Conservation (phyloP, 2,888 invertebrate genomes). For the Drosophila lutescens region DNA sequence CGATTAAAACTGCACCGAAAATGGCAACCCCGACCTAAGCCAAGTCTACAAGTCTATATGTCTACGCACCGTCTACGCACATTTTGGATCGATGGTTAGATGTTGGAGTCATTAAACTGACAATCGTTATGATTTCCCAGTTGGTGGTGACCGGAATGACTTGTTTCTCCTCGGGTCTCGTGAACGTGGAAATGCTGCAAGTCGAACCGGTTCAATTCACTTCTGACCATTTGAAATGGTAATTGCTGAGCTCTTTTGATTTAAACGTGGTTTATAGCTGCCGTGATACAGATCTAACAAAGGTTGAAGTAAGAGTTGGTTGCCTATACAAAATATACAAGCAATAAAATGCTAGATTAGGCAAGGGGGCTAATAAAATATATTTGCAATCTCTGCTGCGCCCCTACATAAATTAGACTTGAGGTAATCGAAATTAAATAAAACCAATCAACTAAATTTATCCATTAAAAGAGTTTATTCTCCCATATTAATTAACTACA, state of each 20-base stretch:
- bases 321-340: neutral
- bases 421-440: neutral
- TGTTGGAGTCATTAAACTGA: slow-evolving; percentile 60
- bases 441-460: neutral
- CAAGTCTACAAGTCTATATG: slow-evolving; percentile 7
- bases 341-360: slow-evolving; percentile 7
- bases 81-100: slow-evolving; percentile 52
- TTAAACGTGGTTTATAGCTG: slow-evolving; percentile 29
- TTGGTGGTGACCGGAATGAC: slow-evolving; percentile 47
- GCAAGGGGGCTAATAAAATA: slow-evolving; percentile 3
- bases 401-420: neutral
- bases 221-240: slow-evolving; percentile 41
- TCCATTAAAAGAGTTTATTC: neutral
- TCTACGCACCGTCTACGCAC: slow-evolving; percentile 61
- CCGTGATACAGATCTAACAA: slow-evolving; percentile 30
- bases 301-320: slow-evolving; percentile 25
- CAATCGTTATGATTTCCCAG: slow-evolving; percentile 69
- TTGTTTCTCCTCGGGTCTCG: slow-evolving; percentile 26
- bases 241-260: slow-evolving; percentile 39
- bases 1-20: slow-evolving; percentile 32
- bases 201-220: slow-evolving; percentile 47
- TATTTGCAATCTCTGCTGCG: neutral
- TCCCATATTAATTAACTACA: too few relatives aligned
- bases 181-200: slow-evolving; percentile 36
- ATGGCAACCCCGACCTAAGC: slow-evolving; percentile 39